Conservation (phyloP, 1,140 invertebrate genomes). For the Batillaria attramentaria region DNA sequence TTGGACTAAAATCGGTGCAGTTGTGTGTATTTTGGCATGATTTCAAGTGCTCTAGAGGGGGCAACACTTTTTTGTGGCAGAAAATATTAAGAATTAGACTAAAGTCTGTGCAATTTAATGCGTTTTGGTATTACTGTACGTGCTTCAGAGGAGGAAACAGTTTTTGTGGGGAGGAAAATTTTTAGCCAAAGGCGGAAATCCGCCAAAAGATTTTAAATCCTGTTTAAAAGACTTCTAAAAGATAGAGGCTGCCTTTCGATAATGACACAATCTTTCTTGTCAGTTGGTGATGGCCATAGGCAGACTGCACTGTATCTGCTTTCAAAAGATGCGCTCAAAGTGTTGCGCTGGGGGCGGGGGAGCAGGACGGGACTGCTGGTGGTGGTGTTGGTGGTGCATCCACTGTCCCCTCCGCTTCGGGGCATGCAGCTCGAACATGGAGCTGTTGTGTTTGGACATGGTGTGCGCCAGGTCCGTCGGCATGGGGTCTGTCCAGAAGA, state of each 20-base stretch:
- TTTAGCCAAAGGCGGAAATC: neutral
- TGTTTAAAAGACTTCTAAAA: neutral
- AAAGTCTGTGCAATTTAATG: too few species aligned
- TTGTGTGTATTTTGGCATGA: too few species aligned
- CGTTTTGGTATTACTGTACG: too few species aligned
- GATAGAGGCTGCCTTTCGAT: neutral
- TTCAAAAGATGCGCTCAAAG: conserved; percentile 67
- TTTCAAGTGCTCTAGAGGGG: too few species aligned
- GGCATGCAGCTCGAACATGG: conserved; percentile 96
- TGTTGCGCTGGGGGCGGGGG: conserved; percentile 62
- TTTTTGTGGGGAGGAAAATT: too few species aligned
- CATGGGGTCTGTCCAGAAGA: conserved; percentile 98
- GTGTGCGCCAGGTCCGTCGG: conserved; percentile 91
- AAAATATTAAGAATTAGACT: too few species aligned
- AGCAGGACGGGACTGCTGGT: conserved; percentile 40
- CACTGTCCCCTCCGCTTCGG: conserved; percentile 70
- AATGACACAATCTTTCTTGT: neutral
- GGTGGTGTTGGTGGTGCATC: conserved; percentile 38
- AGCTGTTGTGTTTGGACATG: conserved; percentile 93
- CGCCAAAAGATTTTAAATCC: neutral
- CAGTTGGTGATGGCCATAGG: neutral
- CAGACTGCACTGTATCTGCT: neutral
- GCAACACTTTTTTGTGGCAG: too few species aligned
- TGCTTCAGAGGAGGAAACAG: too few species aligned
- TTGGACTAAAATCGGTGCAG: too few species aligned